Base-by-base conservation (phyloP, 2,113 vertebrate species). In the Emydocephalus ijimae region DNA sequence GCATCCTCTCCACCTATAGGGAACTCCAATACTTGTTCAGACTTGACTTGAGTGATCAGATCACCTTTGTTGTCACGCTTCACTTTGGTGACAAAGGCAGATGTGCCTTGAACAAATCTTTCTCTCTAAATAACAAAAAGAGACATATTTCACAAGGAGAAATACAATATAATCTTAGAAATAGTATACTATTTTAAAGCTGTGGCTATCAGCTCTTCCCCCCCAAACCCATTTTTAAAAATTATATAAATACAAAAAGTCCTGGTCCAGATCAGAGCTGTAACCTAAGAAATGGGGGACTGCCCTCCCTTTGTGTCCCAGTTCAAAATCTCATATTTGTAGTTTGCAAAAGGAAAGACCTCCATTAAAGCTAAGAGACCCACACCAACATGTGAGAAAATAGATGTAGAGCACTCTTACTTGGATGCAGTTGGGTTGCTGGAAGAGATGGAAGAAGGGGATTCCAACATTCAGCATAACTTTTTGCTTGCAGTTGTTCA, bases 401-500 rank as follows among this genome's bases (percentile, higher is more conserved):
- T 45, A 50, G 90, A 85, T 88, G 48, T 50, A 81, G 1, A 0
- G 34, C 56, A 87, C 87, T 89, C 94, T 0, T 96, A 98, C 98
- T 97, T 96, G 55, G 54, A 95, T 34, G 15, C 96, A 98, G 2
- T 95, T 96, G 5, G 56, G 91, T 93, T 96, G 97, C 64, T 34
- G 29, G 64, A 69, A 69, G 69, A 93, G 95, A 29, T 98, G 96
- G 69, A 96, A 89, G 92, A 98, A 98, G 94, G 97, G 97, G 93
- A 97, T 95, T 57, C 98, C 98, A 26, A 97, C 85, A 1, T 97
- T 97, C 94, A 96, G 97, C 24, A 91, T 56, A 92, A 97, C 93
- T 93, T 96, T 98, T n/a, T 98, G 97, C 92, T 98, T 97, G 89
- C 98, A 98, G 64, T 98, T 96, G 91, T 96, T 98, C 91, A 98